Evolutionary conservation across 2,888 invertebrate genomes (phyloP), one percentile per base, ranked within the genome.

Genomic region (Caenorhabditis becei): DNA sequence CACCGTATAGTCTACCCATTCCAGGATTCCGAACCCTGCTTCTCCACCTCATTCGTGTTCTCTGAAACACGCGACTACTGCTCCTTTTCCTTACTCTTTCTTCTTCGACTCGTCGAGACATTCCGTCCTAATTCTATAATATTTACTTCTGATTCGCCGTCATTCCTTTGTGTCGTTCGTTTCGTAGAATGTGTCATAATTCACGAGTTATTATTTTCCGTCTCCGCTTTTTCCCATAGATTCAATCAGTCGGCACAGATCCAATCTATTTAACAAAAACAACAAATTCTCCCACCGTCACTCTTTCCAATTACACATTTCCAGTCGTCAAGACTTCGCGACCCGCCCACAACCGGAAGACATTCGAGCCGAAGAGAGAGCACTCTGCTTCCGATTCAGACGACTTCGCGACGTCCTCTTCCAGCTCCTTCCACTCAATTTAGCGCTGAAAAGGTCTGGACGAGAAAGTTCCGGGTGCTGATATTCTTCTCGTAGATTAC

Each of bases 131-230:
- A 69, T 69, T 59, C 47, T 20, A 59, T 69, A 49, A 59, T 35
- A 59, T 49, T 51, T 44, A 28, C 63, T 51, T n/a, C n/a, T n/a
- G n/a, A n/a, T n/a, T n/a, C 23, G 26, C 24, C 51, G 49, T 20
- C 32, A 32, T 32, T 47, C 26, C 44, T 24, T 56, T 54, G 41
- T 54, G 18, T 37, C 54, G 47, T 58, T 49, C 24, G n/a, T 41
- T 56, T 32, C 32, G 18, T 10, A 28, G 51, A 69, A 69, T 59
- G 49, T 69, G 51, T 51, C 59, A 51, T 69, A 51, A 59, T 59
- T 35, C 47, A 69, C 58, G 28, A 69, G 32, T 20, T 67, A 28
- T 58, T 59, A 7, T 23, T 47, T 18, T 26, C 20, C 47, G 32
- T 47, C 32, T 47, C 49, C 49, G 49, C 26, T 44, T 11, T 69